Base-by-base conservation (phyloP, 2,888 invertebrate species). In the Drosophila sordidapex region DNA sequence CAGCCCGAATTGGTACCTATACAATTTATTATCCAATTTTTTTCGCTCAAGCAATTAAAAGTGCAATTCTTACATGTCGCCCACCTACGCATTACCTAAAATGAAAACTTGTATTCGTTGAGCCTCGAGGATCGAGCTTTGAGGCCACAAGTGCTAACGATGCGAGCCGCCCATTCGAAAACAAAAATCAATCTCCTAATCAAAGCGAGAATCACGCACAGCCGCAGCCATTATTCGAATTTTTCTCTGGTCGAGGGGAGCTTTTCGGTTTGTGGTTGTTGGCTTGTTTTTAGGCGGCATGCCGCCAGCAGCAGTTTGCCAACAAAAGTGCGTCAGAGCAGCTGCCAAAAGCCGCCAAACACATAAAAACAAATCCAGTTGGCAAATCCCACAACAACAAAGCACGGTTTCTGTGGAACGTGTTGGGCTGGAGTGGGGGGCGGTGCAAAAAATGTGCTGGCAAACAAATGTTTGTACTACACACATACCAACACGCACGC, bases 171-270 rank as follows among this genome's bases (percentile, higher is more conserved):
- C n/a, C 31, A 21, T 21, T n/a, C 29, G 31, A 31, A n/a, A 52
- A 52, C 52, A 33, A 74, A 69, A 83, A 88, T 86, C 86, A 86
- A 86, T 86, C 88, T 81, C 70, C 81, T 77, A 88, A 88, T 82
- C 82, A 79, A 82, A 76, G 82, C 76, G 70, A 81, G 82, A 83
- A 86, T 88, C 86, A 86, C 86, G 86, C 84, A 73, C 83, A 81
- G 77, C 88, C 86, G 81, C 88, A 86, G 61, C 76, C 81, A 86
- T 87, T 78, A 85, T 70, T 85, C 66, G 52, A 58, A 73, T 67
- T 51, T 56, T 67, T 66, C n/a, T 51, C 33, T 5, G 31, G 2
- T 27, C 1, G 10, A 10, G 31, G 38, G 13, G 43, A 43, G 40
- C 29, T 46, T 46, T 21, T 18, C 18, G 62, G 61, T 43, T 74